Conservation (phyloP, 2,888 invertebrate genomes). For the Synanthedon myopaeformis region DNA sequence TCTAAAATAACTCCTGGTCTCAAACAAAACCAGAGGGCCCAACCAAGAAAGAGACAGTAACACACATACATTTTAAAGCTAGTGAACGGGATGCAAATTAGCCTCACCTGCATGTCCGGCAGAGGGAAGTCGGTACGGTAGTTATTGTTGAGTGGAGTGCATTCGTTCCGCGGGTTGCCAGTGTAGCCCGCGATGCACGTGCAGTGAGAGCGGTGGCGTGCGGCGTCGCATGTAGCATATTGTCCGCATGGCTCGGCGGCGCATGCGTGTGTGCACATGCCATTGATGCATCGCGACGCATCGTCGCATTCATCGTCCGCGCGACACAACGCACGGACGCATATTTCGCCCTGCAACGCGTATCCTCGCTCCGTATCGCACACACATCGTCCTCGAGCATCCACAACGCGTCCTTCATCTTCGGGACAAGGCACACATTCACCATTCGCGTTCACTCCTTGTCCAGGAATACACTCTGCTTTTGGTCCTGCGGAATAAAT, state of each 20-base stretch:
- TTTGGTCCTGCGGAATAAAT: conserved; percentile 39
- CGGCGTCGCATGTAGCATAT: conserved; percentile 82
- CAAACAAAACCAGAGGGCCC: too few species aligned
- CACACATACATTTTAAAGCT: not conserved
- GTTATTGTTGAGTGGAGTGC: conserved; percentile 56
- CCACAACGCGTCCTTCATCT: conserved; percentile 80
- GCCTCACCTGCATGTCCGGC: conserved; percentile 78
- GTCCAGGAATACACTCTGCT: conserved; percentile 81
- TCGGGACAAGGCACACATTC: conserved; percentile 81
- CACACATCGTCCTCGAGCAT: conserved; percentile 82
- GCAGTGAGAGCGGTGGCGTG: conserved; percentile 81
- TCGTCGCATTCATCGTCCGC: conserved; percentile 80
- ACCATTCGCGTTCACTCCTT: conserved; percentile 80
- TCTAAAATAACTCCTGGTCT: too few species aligned
- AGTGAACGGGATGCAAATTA: not conserved
- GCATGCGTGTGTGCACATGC: conserved; percentile 86
- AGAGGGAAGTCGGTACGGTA: conserved; percentile 85
- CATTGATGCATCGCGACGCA: conserved; percentile 78
- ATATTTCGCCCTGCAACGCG: conserved; percentile 81
- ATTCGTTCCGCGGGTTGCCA: conserved; percentile 80
- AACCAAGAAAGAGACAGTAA: too few species aligned
- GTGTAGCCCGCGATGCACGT: conserved; percentile 81
- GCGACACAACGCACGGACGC: conserved; percentile 81
- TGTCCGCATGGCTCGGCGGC: conserved; percentile 78
- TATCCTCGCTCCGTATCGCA: conserved; percentile 85